Evolutionary conservation across 1,140 invertebrate species (phyloP), one percentile per base, ranked within the genome.

Genomic region (Drosophila willistoni): DNA sequence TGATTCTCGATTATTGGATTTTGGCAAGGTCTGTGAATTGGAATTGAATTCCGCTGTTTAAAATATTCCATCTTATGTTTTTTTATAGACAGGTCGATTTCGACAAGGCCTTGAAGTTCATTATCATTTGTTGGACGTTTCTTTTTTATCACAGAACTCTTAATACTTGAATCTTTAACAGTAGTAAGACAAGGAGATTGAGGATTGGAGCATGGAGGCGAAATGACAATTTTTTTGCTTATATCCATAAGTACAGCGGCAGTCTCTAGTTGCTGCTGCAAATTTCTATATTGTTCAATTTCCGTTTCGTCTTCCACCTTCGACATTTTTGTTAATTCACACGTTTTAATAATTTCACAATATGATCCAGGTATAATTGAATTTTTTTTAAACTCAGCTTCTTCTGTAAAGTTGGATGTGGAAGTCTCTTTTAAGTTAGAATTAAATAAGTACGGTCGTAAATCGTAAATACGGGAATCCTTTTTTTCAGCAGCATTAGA

Each of bases 91-190:
- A 92, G 66, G 70, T 91, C 89, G 54, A 92, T 90, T 81, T 92
- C 91, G 74, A 90, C 77, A 60, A 71, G 76, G 66, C 91, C 82
- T 63, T 78, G 73, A 68, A 79, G 67, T 64, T 80, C 79, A 76
- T 64, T 81, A 71, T 82, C 67, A 60, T 76, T 86, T 79, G 79
- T 77, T 78, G 86, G 81, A 90, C 79, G 84, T 90, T 90, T 92
- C 79, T 81, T 78, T 85, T 91, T 91, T 91, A 91, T 92, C 91
- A 92, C 90, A 91, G 91, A 91, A 80, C 78, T 90, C 81, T 90
- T 91, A 91, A 92, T 91, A 91, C 90, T 92, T 87, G 77, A 79
- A 74, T 91, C 78, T 71, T 68, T 73, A 68, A 64, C 64, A 72
- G 82, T 72, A 68, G 80, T 77, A 55, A 85, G 66, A 77, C 90